Percentiles rank a stretch among this genome's conserved stretches.
phyloP scores from a whole-genome alignment of 2,888 invertebrate genomes.

The Anthoptus insignis region DNA sequence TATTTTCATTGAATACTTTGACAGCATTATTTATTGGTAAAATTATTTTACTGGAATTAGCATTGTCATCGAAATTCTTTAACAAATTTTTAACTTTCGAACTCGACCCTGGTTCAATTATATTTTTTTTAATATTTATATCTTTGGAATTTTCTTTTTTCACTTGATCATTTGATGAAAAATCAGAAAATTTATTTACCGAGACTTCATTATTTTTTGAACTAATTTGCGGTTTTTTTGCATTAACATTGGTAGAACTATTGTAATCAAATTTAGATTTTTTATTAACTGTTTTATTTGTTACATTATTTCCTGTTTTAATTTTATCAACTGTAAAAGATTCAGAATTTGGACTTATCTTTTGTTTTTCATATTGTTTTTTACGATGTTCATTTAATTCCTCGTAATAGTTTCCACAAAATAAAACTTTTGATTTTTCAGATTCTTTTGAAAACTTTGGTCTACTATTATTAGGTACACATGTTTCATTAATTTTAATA shows the following conservation, averaged over 20 bases:
- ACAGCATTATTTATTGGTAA: not conserved
- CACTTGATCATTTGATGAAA: not conserved
- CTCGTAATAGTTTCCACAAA: too few relatives aligned
- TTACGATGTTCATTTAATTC: too few relatives aligned
- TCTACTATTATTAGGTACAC: not conserved
- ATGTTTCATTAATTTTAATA: constrained; percentile 30
- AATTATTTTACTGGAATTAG: not conserved
- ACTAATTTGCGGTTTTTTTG: not conserved
- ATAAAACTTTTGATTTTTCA: too few relatives aligned
- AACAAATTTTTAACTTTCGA: constrained; percentile 38
- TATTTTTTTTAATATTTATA: constrained; percentile 7
- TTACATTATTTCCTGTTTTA: not conserved
- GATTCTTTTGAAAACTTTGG: not conserved
- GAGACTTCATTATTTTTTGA: not conserved
- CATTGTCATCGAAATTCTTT: constrained; percentile 47
- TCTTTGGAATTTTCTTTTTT: constrained; percentile 26
- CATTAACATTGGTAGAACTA: not conserved
- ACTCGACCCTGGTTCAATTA: not conserved
- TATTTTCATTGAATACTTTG: not conserved
- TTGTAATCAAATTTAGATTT: not conserved
- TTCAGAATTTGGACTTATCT: too few relatives aligned
- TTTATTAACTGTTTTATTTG: not conserved
- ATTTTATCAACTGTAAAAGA: too few relatives aligned
- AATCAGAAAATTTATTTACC: not conserved
- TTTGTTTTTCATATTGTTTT: too few relatives aligned